These are phyloP conservation scores for Drosophila prosaltans DNA, from an alignment of 1,140 invertebrate species.

Conservation along the genomic window DNA sequence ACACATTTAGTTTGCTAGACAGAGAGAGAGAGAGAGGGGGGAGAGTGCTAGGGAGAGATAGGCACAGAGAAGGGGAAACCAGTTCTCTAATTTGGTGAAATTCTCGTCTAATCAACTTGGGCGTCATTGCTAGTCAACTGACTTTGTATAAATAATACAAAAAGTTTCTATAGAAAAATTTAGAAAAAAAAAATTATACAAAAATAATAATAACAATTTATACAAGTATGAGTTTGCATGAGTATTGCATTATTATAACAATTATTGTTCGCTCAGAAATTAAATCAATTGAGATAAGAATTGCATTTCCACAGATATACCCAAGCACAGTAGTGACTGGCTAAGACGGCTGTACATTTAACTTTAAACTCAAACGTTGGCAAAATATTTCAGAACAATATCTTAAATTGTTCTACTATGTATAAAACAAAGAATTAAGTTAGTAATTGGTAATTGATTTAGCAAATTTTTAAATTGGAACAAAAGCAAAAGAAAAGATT, in stretches of 20 bases:
- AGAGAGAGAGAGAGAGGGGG: background rate
- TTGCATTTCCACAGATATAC: slow-evolving; percentile 17
- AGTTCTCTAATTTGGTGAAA: slow-evolving; percentile 73
- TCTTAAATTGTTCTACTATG: no score
- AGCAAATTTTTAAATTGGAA: no score
- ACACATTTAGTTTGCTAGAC: background rate
- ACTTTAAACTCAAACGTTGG: background rate
- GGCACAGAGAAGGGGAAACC: slow-evolving; percentile 40
- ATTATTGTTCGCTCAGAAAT: slow-evolving; percentile 60
- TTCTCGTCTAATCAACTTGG: slow-evolving; percentile 48
- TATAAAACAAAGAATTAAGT: no score
- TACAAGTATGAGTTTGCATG: background rate
- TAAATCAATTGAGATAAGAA: slow-evolving; percentile 65
- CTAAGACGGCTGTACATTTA: background rate
- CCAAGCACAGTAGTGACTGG: slow-evolving; percentile 26
- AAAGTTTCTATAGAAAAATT: slow-evolving; percentile 60
- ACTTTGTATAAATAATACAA: slow-evolving; percentile 8
- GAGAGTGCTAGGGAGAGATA: slow-evolving; percentile 1
- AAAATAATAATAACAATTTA: slow-evolving; percentile 57
- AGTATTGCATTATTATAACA: slow-evolving; percentile 39
- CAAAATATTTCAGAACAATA: no score
- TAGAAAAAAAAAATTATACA: slow-evolving; percentile 16
- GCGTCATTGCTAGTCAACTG: slow-evolving; percentile 31
- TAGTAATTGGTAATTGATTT: no score
- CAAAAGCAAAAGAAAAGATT: no score